Base-by-base conservation (phyloP, 2,113 vertebrate species). In the Gobiocypris rarus region DNA sequence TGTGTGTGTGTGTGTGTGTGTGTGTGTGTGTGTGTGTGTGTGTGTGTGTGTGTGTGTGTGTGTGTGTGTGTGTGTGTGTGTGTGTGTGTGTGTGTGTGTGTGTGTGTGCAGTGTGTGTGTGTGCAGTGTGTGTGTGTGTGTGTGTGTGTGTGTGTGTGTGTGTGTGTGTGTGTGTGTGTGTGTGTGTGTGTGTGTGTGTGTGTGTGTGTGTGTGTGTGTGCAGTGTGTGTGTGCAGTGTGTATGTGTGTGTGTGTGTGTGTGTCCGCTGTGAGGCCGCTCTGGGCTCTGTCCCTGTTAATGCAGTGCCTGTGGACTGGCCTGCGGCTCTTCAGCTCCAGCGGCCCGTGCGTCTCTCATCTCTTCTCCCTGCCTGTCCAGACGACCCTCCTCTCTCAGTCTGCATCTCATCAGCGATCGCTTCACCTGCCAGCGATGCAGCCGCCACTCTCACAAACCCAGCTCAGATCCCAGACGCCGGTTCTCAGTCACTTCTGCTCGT, bases 211-310 rank as follows among this genome's bases (percentile, higher is more conserved):
- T 38, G 34, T 38, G 34, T 38, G 34, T 38, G 34, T 38, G 34
- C 1, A 31, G 34, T 38, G 34, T 38, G 34, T 6, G 34, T 6
- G 34, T 6, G 34, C 0, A 5, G 45, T 14, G 45, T 48, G 11
- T 48, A 10, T 45, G 34, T 31, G 31, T 31, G 31, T 31, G 70
- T 8, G 43, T 2, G 38, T n/a, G 38, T 50, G 73, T 79, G 41
- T 73, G 61, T 71, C 56, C 54, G 65, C 88, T 87, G 10, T 9
- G 78, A 84, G 89, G 67, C 38, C 14, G 86, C 87, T 89, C 26
- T 76, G 28, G 86, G 89, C 73, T 83, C 69, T 85, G 84, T 86
- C 80, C 87, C 84, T 89, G 85, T 88, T 87, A 89, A 81, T 89
- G 87, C 82, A 86, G 52, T 1, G 81, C 88, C 86, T 26, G 59